These are phyloP conservation scores for Trissoscelio sp. DNA, from an alignment of 2,888 invertebrate species.

Conservation along the genomic window DNA sequence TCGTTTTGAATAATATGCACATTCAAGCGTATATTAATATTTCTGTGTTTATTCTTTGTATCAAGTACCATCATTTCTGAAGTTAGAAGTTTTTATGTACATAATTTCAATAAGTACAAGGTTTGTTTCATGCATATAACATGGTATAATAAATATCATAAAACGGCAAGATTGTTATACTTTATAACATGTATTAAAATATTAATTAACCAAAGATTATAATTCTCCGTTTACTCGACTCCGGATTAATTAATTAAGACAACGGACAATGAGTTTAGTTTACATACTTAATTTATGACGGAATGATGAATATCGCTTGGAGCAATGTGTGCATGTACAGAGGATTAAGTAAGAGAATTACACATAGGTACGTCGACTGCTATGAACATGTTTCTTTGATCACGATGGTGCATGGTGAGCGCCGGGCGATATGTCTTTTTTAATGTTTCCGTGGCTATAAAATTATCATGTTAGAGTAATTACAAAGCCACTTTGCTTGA, in stretches of 20 bases:
- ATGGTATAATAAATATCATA: no score
- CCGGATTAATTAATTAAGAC: conserved; percentile 12
- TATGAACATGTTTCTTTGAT: conserved; percentile 40
- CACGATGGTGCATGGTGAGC: conserved; percentile 18
- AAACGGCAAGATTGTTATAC: neutral
- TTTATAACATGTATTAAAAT: neutral
- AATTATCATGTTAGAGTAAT: conserved; percentile 53
- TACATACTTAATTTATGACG: conserved; percentile 23
- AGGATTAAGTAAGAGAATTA: conserved; percentile 30
- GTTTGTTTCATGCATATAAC: no score
- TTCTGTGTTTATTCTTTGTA: neutral
- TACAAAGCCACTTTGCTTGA: conserved; percentile 48
- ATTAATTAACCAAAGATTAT: neutral
- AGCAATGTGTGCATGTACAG: conserved; percentile 25
- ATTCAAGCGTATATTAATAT: neutral
- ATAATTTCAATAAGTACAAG: no score
- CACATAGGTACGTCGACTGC: conserved; percentile 30
- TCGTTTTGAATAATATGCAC: conserved; percentile 1
- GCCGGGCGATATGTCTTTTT: conserved; percentile 37
- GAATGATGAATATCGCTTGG: conserved; percentile 20
- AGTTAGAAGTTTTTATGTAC: no score
- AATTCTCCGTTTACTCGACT: neutral
- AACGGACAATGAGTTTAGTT: conserved; percentile 13
- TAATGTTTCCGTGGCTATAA: conserved; percentile 61
- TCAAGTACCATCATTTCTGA: neutral